Conservation (phyloP, 92 coral and sea anemone species). For the Epizoanthus illoricatus region DNA sequence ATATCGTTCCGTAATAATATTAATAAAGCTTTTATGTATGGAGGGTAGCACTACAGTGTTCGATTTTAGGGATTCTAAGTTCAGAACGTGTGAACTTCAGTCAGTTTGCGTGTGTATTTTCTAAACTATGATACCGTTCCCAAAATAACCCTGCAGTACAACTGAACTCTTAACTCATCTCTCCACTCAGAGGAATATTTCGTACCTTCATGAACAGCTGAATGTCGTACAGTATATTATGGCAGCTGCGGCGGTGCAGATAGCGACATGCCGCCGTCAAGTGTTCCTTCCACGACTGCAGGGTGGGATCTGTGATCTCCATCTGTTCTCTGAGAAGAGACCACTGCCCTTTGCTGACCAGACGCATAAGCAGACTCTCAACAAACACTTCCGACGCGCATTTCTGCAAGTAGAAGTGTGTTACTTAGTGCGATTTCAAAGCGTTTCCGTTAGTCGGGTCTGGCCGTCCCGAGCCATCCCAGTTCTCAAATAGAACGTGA, state of each 20-base stretch:
- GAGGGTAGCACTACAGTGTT: too few relatives aligned
- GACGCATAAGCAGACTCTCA: conserved; percentile 90
- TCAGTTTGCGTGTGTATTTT: background rate
- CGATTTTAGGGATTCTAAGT: too few relatives aligned
- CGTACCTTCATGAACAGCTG: conserved; percentile 97
- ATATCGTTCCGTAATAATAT: too few relatives aligned
- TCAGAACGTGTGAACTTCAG: background rate
- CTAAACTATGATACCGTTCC: too few relatives aligned
- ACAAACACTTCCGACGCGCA: conserved; percentile 83
- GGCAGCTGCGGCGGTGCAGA: conserved; percentile 72
- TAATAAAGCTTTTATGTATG: too few relatives aligned
- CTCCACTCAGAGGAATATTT: background rate
- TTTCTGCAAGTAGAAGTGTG: conserved; percentile 52
- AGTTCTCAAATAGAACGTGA: too few relatives aligned
- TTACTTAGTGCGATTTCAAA: background rate
- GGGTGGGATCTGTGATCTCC: conserved; percentile 83
- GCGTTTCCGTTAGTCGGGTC: background rate
- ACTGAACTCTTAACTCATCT: background rate
- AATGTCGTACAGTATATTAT: conserved; percentile 78
- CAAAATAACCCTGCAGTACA: too few relatives aligned
- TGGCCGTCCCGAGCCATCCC: too few relatives aligned
- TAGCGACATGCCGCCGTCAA: conserved; percentile 94
- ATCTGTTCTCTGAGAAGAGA: conserved; percentile 78
- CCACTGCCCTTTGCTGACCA: conserved; percentile 80
- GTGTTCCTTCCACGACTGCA: conserved; percentile 96